phyloP scores from a whole-genome alignment of 2,113 vertebrate species.

The Chitala chitala region DNA sequence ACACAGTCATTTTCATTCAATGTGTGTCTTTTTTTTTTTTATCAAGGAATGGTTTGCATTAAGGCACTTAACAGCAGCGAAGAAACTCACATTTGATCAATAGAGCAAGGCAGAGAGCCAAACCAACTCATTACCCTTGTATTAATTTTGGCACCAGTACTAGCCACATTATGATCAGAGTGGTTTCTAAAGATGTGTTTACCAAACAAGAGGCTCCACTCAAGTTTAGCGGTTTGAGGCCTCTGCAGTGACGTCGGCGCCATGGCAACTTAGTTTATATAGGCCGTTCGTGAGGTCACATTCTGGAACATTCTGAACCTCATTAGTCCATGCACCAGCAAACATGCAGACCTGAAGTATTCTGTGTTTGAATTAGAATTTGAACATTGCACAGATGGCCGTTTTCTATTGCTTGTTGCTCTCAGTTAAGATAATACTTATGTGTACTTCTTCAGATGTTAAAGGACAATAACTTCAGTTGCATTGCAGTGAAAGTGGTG shows the following conservation, averaged over 20 bases:
- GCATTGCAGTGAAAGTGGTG: background rate
- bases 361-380: background rate
- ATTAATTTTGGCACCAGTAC: slow-evolving; percentile 25
- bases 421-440: background rate
- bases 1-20: slow-evolving; percentile 9
- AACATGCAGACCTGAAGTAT: slow-evolving; percentile 10
- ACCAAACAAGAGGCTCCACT: slow-evolving; percentile 27
- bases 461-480: background rate
- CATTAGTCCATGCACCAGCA: slow-evolving; percentile 12
- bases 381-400: background rate
- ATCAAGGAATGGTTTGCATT: slow-evolving; percentile 25
- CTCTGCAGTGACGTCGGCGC: slow-evolving; percentile 7
- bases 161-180: slow-evolving; percentile 20
- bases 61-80: slow-evolving; percentile 19
- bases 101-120: slow-evolving; percentile 23
- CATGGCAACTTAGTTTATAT: slow-evolving; percentile 18
- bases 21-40: background rate
- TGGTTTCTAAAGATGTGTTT: slow-evolving; percentile 29
- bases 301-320: slow-evolving; percentile 17
- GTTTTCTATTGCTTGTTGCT: background rate
- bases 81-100: slow-evolving; percentile 27
- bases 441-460: too few relatives aligned
- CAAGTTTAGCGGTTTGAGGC: slow-evolving; percentile 22
- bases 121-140: slow-evolving; percentile 27
- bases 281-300: slow-evolving; percentile 17